Evolutionary conservation across 2,113 vertebrate species (phyloP).

Genomic region (Ifrita kowaldi): DNA sequence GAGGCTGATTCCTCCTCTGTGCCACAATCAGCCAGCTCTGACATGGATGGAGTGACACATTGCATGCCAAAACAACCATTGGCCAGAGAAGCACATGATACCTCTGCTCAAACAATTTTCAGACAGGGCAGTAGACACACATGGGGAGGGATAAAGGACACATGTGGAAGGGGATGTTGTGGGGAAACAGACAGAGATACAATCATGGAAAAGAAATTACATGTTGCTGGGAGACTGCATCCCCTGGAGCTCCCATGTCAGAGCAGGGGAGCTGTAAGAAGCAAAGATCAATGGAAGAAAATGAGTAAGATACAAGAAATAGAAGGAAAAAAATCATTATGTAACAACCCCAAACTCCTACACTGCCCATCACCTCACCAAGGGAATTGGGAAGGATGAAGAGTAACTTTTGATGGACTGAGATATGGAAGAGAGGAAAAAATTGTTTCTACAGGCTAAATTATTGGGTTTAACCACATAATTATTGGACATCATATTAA

Average conservation of each 20-base stretch:
- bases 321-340: not conserved
- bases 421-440: not conserved
- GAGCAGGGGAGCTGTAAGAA: not conserved
- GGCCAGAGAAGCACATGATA: not conserved
- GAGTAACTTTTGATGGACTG: not conserved
- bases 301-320: not conserved
- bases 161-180: not conserved
- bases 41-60: not conserved
- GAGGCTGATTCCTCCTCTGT: not conserved
- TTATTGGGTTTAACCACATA: not conserved
- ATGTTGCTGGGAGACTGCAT: not conserved
- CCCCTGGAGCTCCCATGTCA: not conserved
- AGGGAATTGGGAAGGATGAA: not conserved
- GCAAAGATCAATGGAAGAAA: not conserved
- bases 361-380: fast-evolving
- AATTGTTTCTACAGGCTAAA: not conserved
- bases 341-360: not conserved
- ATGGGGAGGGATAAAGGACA: not conserved
- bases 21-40: not conserved
- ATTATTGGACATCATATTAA: not conserved
- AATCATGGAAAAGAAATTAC: not conserved
- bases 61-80: not conserved
- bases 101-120: not conserved
- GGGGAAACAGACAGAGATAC: not conserved
- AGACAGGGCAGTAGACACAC: not conserved